Conservation (phyloP, 2,113 vertebrate genomes). For the Trochalopteron elliotii region DNA sequence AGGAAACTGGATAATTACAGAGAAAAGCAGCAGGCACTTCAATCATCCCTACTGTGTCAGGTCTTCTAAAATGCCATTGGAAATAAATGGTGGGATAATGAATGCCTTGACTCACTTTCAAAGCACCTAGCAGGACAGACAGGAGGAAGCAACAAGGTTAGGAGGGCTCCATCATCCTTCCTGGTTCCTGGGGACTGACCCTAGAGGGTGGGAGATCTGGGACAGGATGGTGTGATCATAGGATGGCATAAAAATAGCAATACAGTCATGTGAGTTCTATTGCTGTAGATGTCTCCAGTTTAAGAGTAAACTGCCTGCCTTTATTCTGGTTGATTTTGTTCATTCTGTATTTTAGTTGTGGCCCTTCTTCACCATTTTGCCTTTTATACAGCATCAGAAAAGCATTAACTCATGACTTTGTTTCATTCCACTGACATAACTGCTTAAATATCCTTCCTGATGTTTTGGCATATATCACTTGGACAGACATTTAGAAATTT, state of each 20-base stretch:
- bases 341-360: slow-evolving; percentile 18
- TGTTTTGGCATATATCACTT: slow-evolving; percentile 1
- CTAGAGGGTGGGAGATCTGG: background rate
- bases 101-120: background rate
- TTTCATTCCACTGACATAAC: slow-evolving; percentile 28
- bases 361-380: slow-evolving; percentile 37
- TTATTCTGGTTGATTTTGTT: background rate
- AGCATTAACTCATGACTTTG: slow-evolving; percentile 38
- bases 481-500: background rate
- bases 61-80: slow-evolving; percentile 32
- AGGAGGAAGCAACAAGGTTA: background rate
- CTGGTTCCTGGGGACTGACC: slow-evolving; percentile 7
- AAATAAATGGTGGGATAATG: slow-evolving; percentile 23
- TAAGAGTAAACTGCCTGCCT: background rate
- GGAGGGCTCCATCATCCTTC: background rate
- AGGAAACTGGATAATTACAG: slow-evolving; percentile 36
- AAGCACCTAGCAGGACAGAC: slow-evolving; percentile 3
- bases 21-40: slow-evolving; percentile 10
- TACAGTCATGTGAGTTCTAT: background rate
- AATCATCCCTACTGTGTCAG: background rate
- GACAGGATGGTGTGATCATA: background rate
- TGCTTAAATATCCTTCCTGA: slow-evolving; percentile 17
- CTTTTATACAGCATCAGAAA: slow-evolving; percentile 60
- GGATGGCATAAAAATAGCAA: slow-evolving; percentile 20
- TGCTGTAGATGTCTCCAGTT: background rate